Evolutionary conservation across 2,113 vertebrate species (phyloP).

Genomic region (Phoenicopterus ruber): DNA sequence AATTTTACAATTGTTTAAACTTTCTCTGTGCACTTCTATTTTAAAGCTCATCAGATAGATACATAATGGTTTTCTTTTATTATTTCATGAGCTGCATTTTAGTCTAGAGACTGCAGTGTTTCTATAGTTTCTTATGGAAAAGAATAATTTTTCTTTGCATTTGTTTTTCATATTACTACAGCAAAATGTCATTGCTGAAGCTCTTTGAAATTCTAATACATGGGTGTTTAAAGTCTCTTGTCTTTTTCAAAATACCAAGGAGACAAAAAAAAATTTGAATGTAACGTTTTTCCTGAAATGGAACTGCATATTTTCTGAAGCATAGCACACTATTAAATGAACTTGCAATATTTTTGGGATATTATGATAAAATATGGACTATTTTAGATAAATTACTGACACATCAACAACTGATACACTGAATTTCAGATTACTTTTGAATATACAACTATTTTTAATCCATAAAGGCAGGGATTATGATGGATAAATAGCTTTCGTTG

Average conservation of each 20-base stretch:
- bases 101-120: not conserved
- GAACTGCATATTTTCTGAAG: not conserved
- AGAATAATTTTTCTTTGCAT: not conserved
- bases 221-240: too few species aligned
- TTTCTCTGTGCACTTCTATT: not conserved
- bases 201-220: too few species aligned
- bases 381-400: not conserved
- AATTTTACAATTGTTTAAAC: not conserved
- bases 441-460: conserved; percentile 41
- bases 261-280: not conserved
- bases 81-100: not conserved
- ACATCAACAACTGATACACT: not conserved
- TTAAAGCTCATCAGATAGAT: not conserved
- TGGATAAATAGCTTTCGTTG: conserved; percentile 11
- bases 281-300: not conserved
- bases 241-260: not conserved
- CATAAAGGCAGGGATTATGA: conserved; percentile 20
- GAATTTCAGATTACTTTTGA: conserved; percentile 38
- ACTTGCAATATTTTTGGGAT: not conserved
- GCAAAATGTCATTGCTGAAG: not conserved
- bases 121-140: not conserved
- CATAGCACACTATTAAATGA: not conserved
- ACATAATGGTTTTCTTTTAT: not conserved
- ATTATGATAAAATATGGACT: not conserved
- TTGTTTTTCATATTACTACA: not conserved